phyloP scores from a whole-genome alignment of 2,113 vertebrate genomes.

The Colinus virginianus region DNA sequence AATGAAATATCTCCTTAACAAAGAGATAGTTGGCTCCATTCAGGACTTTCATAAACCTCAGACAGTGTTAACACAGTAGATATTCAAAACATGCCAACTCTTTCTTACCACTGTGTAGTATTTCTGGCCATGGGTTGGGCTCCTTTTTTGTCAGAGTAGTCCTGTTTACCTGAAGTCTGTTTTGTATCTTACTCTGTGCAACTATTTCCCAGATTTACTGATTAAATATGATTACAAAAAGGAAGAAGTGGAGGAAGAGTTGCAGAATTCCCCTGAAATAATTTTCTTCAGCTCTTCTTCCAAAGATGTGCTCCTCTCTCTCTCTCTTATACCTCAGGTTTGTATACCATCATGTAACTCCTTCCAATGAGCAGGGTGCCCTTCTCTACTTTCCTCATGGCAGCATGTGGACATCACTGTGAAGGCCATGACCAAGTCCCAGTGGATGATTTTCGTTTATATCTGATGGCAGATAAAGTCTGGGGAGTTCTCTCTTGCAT shows the following conservation, averaged over 20 bases:
- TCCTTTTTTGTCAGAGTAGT: not conserved
- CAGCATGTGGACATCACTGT: not conserved
- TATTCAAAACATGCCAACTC: slow-evolving; percentile 36
- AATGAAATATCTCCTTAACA: slow-evolving; percentile 61
- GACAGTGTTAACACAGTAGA: slow-evolving; percentile 5
- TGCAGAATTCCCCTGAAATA: not conserved
- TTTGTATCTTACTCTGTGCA: not conserved
- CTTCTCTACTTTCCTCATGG: not conserved
- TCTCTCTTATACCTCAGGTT: not conserved
- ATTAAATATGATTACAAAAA: not conserved
- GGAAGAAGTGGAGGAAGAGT: not conserved
- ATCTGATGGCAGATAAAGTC: not conserved
- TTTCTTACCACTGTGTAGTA: not conserved
- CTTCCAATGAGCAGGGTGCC: not conserved
- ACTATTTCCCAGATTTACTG: not conserved
- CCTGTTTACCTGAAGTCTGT: not conserved
- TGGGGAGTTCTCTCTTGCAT: not conserved
- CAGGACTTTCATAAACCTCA: slow-evolving; percentile 32
- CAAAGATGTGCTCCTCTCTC: not conserved
- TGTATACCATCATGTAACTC: not conserved
- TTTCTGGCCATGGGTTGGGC: not conserved
- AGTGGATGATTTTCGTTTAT: not conserved
- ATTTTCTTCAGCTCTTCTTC: slow-evolving; percentile 5
- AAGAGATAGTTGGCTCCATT: slow-evolving; percentile 36
- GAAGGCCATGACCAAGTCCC: not conserved